phyloP scores from a whole-genome alignment of 1,140 invertebrate genomes.

The Muscidifurax raptorellus region DNA sequence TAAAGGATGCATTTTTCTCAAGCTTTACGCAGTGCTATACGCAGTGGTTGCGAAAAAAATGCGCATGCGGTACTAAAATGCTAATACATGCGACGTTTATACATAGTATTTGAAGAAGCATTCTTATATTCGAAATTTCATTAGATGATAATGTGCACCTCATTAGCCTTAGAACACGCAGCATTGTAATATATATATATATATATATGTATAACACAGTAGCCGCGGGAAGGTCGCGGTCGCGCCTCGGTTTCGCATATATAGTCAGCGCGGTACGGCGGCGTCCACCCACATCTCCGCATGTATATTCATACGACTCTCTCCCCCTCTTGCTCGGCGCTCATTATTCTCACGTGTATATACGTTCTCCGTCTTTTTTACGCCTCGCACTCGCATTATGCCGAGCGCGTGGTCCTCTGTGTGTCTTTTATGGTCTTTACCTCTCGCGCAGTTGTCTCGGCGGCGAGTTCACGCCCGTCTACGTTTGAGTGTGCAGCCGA shows the following conservation, averaged over 20 bases:
- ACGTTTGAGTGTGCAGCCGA: no score
- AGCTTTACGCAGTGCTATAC: no score
- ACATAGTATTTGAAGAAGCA: no score
- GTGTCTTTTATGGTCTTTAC: neutral
- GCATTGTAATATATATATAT: no score
- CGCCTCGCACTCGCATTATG: slow-evolving; percentile 9
- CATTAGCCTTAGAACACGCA: neutral
- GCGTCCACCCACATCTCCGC: neutral
- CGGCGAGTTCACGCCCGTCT: neutral
- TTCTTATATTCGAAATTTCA: no score
- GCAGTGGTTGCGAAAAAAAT: neutral
- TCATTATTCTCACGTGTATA: neutral
- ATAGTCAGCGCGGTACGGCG: no score
- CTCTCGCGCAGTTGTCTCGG: neutral
- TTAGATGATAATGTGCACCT: neutral
- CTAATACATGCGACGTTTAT: neutral
- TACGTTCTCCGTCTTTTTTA: neutral
- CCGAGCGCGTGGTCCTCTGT: neutral
- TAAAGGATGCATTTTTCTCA: neutral
- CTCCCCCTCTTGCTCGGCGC: neutral
- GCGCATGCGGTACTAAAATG: neutral
- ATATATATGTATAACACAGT: neutral
- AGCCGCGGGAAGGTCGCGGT: neutral
- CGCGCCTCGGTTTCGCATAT: neutral
- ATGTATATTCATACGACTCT: slow-evolving; percentile 4